Percentiles rank a stretch among this genome's conserved stretches.
Evolutionary conservation across 23 tunicate genomes (phyloP).

Genomic region (Oikopleura albicans): DNA sequence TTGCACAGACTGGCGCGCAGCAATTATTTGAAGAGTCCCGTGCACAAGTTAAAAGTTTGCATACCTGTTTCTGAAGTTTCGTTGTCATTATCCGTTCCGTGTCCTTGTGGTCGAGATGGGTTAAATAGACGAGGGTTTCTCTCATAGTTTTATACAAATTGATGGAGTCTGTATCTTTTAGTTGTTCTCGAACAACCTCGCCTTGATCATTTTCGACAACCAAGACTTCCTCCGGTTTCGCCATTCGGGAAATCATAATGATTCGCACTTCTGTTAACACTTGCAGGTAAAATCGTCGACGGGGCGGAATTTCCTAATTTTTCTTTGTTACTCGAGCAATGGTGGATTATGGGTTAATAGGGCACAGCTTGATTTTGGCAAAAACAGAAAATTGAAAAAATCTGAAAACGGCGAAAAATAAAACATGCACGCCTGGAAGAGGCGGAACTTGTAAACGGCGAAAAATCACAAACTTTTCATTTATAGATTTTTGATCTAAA

Average conservation of each 20-base stretch:
- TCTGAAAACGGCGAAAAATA: too few species aligned
- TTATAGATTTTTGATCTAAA: too few species aligned
- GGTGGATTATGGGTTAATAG: too few species aligned
- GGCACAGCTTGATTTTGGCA: too few species aligned
- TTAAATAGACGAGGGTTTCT: constrained; percentile 81
- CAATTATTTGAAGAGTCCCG: too few species aligned
- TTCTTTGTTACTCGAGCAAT: too few species aligned
- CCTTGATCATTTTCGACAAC: constrained; percentile 99
- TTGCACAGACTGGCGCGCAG: too few species aligned
- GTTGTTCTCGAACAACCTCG: constrained; percentile 83
- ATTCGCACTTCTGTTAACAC: constrained; percentile 43
- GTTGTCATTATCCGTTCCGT: constrained; percentile 96
- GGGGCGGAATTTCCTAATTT: constrained; percentile 14
- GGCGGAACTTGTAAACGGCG: too few species aligned
- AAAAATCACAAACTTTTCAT: too few species aligned
- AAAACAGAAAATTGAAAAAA: too few species aligned
- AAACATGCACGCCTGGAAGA: too few species aligned
- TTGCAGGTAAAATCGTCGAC: constrained; percentile 6
- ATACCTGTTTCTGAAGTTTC: constrained; percentile 73
- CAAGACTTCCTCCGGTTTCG: constrained; percentile 95
- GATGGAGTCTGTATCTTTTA: constrained; percentile 97
- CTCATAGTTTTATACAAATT: constrained; percentile 95
- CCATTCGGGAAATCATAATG: constrained; percentile 96
- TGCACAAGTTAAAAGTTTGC: background rate
- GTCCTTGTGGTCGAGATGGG: constrained; percentile 82